A percentile compares a stretch with the other conserved stretches of the same genome.
Evolutionary conservation across 2,797 vertebrate species (phyloP).

Genomic region (Erithacus rubecula): DNA sequence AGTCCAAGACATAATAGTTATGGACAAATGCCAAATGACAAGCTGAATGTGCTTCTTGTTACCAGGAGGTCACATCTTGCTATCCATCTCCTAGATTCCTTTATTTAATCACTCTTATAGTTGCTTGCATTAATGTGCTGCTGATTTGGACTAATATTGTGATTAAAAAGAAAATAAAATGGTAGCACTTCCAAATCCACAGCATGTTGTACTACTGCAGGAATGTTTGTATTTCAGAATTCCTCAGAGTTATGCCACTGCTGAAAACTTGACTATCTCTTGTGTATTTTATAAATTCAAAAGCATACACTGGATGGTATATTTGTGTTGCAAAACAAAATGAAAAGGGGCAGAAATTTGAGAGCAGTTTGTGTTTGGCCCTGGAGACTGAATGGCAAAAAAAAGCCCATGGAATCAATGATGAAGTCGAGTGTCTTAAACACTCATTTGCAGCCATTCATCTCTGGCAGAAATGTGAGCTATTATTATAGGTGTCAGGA

Average conservation of each 20-base stretch:
- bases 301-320: neutral
- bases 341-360: constrained; percentile 2
- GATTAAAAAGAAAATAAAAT: neutral
- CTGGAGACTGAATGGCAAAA: neutral
- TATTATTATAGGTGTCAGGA: constrained; percentile 35
- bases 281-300: neutral
- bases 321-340: constrained; percentile 31
- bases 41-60: neutral
- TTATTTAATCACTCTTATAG: neutral
- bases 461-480: constrained; percentile 39
- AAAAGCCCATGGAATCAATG: neutral
- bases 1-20: neutral
- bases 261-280: neutral
- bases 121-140: neutral
- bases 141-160: neutral
- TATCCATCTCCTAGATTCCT: neutral
- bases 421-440: constrained; percentile 46
- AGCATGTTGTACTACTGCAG: neutral
- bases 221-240: neutral
- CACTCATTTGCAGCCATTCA: constrained; percentile 47
- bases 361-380: neutral
- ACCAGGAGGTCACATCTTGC: neutral
- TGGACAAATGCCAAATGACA: neutral
- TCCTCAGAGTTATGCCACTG: neutral
- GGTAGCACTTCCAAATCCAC: neutral